Evolutionary conservation across 2,888 invertebrate genomes (phyloP), one percentile per base, ranked within the genome.

Genomic region (Leptopilina drosophilae): DNA sequence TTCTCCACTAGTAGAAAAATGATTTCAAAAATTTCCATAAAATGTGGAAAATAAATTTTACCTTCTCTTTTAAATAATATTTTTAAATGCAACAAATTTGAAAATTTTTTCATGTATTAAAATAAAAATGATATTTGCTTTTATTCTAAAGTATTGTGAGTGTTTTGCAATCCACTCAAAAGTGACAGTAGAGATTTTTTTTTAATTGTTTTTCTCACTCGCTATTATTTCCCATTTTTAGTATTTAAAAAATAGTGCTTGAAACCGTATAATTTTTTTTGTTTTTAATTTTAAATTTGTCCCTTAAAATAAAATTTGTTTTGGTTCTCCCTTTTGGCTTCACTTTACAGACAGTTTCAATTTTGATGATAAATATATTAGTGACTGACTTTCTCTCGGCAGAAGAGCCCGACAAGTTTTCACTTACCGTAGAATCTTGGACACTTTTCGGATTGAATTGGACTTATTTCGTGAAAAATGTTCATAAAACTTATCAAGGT

Each of bases 311-410:
- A 26, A 69, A 53, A 56, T 5, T n/a, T n/a, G 46, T 46, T 66
- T 15, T 76, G 66, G 65, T 77, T 9, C 64, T 81, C 64, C 66
- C 26, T 59, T 84, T 83, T 49, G 49, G 76, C 77, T 42, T 77
- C 40, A 40, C 33, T 5, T 85, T 85, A 12, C 84, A 91, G 91
- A 89, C 90, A 14, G 80, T 87, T 11, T 88, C 91, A 64, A 89
- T 91, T 80, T 82, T 92, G 14, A 88, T 90, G 88, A 86, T 91
- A 79, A 91, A 91, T 79, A 86, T 91, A 49, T 78, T 90, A 15
- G 86, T 88, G 80, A 90, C 89, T 81, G 88, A 88, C 69, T 91
- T 88, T 78, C 90, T 91, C 81, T 87, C 90, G 15, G 80, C 86
- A 64, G 62, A 82, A 11, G 83, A 84, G 1, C 86, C 88, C 66